These are phyloP conservation scores for Leptestheria dahalacensis DNA, from an alignment of 1,140 invertebrate species.

Conservation along the genomic window DNA sequence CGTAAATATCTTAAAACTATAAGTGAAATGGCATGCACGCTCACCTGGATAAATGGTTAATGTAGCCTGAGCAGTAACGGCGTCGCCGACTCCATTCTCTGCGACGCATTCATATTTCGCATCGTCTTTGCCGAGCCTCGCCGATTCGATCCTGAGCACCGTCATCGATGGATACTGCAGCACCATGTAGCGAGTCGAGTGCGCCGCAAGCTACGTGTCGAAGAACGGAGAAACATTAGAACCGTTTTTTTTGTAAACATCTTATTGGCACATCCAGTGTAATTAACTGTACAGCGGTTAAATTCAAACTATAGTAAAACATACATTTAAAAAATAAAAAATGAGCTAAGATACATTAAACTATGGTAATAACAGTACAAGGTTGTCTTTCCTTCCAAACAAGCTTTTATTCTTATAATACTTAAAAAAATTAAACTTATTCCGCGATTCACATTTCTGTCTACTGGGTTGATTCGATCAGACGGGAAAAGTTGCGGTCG, in stretches of 20 bases:
- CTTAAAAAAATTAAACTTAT: too few species aligned
- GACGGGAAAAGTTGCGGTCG: too few species aligned
- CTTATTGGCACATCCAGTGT: background rate
- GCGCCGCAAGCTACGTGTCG: constrained; percentile 14
- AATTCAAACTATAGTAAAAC: too few species aligned
- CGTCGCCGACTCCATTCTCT: constrained; percentile 89
- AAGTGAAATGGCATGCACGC: constrained; percentile 26
- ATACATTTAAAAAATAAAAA: too few species aligned
- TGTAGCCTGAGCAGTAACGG: constrained; percentile 70
- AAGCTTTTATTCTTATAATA: too few species aligned
- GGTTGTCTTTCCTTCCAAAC: too few species aligned
- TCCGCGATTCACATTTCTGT: too few species aligned
- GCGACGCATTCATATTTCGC: constrained; percentile 88
- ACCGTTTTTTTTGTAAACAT: background rate
- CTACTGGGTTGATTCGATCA: too few species aligned
- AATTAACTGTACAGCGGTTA: too few species aligned
- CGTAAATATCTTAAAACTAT: too few species aligned
- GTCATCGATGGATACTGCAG: constrained; percentile 47
- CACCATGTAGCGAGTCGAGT: constrained; percentile 26
- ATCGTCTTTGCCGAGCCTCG: constrained; percentile 63
- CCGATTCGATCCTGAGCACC: constrained; percentile 81
- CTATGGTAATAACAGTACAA: too few species aligned
- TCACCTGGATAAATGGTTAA: constrained; percentile 77
- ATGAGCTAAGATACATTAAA: too few species aligned
- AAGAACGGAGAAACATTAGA: background rate